Evolutionary conservation across 2,888 invertebrate species (phyloP), one percentile per base, ranked within the genome.

Genomic region (Pecten maximus): DNA sequence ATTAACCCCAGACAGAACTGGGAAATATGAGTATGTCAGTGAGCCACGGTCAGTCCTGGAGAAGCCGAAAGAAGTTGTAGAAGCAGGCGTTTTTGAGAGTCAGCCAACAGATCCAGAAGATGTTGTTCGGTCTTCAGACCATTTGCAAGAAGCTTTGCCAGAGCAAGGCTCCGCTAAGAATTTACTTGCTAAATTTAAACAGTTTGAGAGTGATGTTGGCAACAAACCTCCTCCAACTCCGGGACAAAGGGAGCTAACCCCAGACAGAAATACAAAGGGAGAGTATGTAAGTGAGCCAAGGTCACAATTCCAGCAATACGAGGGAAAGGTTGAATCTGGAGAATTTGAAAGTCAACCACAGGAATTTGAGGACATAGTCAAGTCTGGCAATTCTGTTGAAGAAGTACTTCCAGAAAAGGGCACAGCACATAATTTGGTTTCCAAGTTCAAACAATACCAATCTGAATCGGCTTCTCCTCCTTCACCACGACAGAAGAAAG

Each of bases 111-210:
- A 89, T 87, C 92, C 93, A 35, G 94, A 94, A 40, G 94, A 94
- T 88, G 94, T 96, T 16, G 93, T 95, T 3, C 93, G 94, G 23
- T 94, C 94, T 6, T 93, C 90, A 35, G 94, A 94, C n/a, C 54
- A 90, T 10, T 15, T 91, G 10, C 91, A 93, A 40, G 93, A 93
- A 40, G 95, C 94, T 95, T 95, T 94, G 96, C 97, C 96, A 92
- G 96, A 96, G 93, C 93, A 96, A 91, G 99, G 99, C 96, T 98
- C 98, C 35, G 98, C 99, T 89, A 98, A 98, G 94, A 97, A 97
- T 96, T 97, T 99, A 94, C 98, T 98, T 90, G 98, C 98, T 96
- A 98, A 98, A 96, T 99, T 99, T 97, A 99, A 99, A 97, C 98
- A 98, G 91, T 98, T 99, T 97, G 98, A 98, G 91, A 91, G 90